Evolutionary conservation across 2,888 invertebrate species (phyloP), one percentile per base, ranked within the genome.

Genomic region (Microdon myrmicae): DNA sequence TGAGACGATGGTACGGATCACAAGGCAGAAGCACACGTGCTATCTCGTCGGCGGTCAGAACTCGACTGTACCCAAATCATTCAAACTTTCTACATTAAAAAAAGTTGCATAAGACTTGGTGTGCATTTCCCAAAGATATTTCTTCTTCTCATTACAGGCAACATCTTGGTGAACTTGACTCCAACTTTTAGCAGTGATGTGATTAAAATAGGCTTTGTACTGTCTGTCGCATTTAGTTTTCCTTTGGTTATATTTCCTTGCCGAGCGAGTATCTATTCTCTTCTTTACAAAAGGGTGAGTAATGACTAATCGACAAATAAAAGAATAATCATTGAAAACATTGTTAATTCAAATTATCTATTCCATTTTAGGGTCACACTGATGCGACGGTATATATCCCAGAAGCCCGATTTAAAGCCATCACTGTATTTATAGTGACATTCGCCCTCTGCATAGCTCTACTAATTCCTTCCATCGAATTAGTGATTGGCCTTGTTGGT

Each of bases 221-320:
- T 96, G 71, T 96, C 96, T 1, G 87, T 98, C 19, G 96, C 96
- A 9, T 92, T 96, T 77, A 96, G 96, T 74, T 97, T 98, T 81
- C 98, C 98, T 1, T 84, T 99, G 67, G 93, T 96, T 70, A 92
- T 98, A 76, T 97, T 97, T 80, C 98, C 98, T 0, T 96, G 96
- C 75, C 83, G 98, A 55, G 93, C 93, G 7, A 95, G 96, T 75
- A 82, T 98, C 14, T 92, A 95, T 81, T 97, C 96, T 0, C 85
- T 98, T 53, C 81, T 96, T 4, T 96, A 91, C 74, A 86, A 87
- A 74, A 87, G 89, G 84, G 93, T 92, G 81, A 79, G 79, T 73
- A 38, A 25, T 5, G 23, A 20, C 9, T 20, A 14, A 12, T 1
- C 20, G n/a, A 7, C 17, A 26, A 4, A 31, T 4, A 9, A 22